These are phyloP conservation scores for Magallana nippona DNA, from an alignment of 2,888 invertebrate genomes.

Conservation along the genomic window DNA sequence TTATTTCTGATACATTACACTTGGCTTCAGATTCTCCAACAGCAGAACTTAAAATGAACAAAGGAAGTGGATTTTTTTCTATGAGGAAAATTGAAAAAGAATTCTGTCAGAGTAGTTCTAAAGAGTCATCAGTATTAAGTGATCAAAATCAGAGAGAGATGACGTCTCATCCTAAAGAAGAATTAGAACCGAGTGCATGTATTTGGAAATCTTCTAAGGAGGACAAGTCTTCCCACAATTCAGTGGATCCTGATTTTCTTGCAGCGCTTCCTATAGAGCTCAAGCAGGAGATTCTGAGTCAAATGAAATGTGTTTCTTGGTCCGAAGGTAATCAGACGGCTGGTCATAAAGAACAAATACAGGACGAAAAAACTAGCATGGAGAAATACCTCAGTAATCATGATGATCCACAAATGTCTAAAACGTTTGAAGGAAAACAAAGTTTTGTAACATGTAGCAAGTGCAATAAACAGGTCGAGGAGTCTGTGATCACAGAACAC, in stretches of 20 bases:
- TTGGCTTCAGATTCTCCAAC: neutral
- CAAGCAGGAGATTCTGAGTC: constrained; percentile 30
- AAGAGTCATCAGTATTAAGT: neutral
- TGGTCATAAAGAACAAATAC: neutral
- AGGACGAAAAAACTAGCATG: neutral
- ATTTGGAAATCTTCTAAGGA: neutral
- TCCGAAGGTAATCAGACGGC: neutral
- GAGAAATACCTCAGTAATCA: neutral
- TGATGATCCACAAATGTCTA: neutral
- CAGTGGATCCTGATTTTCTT: constrained; percentile 42
- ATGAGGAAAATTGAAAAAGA: neutral
- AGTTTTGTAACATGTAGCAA: too few species aligned
- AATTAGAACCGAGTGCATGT: neutral
- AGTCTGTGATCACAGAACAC: constrained; percentile 87
- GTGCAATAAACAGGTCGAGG: too few species aligned
- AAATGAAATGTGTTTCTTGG: neutral
- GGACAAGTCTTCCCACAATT: neutral
- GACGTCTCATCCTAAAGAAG: neutral
- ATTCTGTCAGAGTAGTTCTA: neutral
- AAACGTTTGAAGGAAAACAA: too few species aligned
- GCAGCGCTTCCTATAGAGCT: constrained; percentile 41
- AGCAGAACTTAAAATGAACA: neutral
- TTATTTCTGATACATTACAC: neutral
- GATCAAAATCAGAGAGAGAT: neutral
- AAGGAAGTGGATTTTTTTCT: neutral